Evolutionary conservation across 1,140 invertebrate species (phyloP), one percentile per base, ranked within the genome.

Genomic region (Atopsyche davidsoni): DNA sequence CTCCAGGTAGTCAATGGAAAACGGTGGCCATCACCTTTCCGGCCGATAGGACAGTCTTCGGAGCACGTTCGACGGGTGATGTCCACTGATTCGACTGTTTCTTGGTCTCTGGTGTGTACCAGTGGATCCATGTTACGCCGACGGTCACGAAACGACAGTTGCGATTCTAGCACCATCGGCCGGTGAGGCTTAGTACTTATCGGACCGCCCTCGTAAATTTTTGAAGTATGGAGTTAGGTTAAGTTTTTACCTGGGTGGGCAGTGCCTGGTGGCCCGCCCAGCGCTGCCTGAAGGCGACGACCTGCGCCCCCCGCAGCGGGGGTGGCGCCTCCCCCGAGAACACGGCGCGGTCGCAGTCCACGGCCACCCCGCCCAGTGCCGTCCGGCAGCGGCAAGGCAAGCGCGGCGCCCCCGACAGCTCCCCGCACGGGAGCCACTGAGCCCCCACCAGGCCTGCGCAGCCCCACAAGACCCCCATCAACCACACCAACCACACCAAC

Each of bases 281-380:
- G 38, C 80, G 74, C 62, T 92, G 88, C 41, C 80, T 82, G 63
- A 89, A 89, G 1, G 79, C 77, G 10, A 83, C 76, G 32, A 92
- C 81, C 6, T 86, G 83, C 10, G 83, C 82, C 11, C 82, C 82
- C 58, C 81, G 82, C 0, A 90, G 83, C 31, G 85, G 67, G 1
- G 81, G 68, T 1, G 87, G 79, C 35, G 83, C 81, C 58, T 91
- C 87, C 10, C 80, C 78, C 14, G 80, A 74, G 53, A 92, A 90
- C n/a, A 89, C 83, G 10, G 89, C 79, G 14, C 78, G 68, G 67
- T 93, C 88, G 64, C 91, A 93, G 63, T 93, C 81, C 70, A 92
- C 77, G 34, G 75, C 67, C 17, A 85, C 56, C 11, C 64, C 66
- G 31, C 74, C 73, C 4, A 78, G 50, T 0, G 71, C 66, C 11